Conservation (phyloP, 2,888 invertebrate genomes). For the Slavum lentiscoides region DNA sequence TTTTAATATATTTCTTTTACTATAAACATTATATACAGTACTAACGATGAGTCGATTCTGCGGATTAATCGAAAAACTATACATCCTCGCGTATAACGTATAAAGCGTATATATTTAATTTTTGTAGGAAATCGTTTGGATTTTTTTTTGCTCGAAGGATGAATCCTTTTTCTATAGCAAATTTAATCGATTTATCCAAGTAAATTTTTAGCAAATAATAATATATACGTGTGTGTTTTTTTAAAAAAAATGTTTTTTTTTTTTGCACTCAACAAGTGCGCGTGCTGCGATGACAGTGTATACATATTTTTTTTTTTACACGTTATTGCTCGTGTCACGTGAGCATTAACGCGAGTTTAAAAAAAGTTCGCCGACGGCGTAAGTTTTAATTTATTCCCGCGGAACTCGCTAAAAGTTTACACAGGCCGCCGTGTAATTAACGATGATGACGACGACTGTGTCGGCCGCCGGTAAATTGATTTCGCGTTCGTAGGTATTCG, state of each 20-base stretch:
- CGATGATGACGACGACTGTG: background rate
- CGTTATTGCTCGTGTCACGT: background rate
- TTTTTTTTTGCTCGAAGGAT: too few relatives aligned
- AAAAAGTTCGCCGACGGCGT: constrained; percentile 7
- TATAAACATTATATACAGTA: too few relatives aligned
- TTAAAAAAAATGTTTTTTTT: background rate
- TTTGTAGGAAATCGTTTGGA: too few relatives aligned
- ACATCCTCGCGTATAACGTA: too few relatives aligned
- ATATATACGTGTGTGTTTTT: background rate
- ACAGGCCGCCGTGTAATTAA: constrained; percentile 4
- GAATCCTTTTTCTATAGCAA: too few relatives aligned
- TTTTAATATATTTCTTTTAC: too few relatives aligned
- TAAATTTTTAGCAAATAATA: too few relatives aligned
- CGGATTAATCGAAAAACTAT: too few relatives aligned
- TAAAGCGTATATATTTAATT: too few relatives aligned
- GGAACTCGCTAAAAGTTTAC: background rate
- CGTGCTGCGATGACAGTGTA: background rate
- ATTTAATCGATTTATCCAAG: too few relatives aligned
- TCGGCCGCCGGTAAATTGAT: constrained; percentile 1
- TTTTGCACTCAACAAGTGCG: constrained; percentile 20
- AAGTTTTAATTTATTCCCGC: constrained; percentile 28
- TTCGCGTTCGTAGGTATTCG: background rate
- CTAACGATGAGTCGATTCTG: too few relatives aligned
- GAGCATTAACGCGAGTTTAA: background rate
- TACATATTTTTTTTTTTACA: background rate